Percentiles rank a stretch among this genome's conserved stretches.
Evolutionary conservation across 2,113 vertebrate species (phyloP).

Genomic region (Bubo bubo): DNA sequence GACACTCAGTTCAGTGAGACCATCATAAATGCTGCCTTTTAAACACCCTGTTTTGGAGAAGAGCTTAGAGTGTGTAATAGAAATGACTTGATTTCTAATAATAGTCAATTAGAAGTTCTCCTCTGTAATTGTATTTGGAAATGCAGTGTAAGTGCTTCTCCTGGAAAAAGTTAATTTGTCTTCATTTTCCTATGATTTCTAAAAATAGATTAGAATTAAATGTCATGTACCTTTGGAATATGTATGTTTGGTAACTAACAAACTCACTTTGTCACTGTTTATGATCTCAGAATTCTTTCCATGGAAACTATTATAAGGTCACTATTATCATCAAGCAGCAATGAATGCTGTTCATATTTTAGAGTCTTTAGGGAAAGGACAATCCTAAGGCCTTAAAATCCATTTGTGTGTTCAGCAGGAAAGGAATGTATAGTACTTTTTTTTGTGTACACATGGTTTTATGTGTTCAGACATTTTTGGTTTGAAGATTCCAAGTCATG

Average conservation of each 20-base stretch:
- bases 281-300: slow-evolving; percentile 79
- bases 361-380: slow-evolving; percentile 27
- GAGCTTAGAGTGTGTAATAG: neutral
- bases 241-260: slow-evolving; percentile 76
- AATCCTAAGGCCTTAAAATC: neutral
- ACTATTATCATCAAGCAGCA: slow-evolving; percentile 47
- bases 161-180: slow-evolving; percentile 65
- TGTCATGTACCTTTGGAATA: slow-evolving; percentile 80
- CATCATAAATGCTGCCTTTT: neutral
- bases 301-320: slow-evolving; percentile 76
- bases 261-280: slow-evolving; percentile 79
- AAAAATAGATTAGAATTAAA: slow-evolving; percentile 76
- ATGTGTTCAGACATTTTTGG: neutral
- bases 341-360: slow-evolving; percentile 65
- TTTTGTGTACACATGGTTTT: neutral
- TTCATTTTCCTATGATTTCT: slow-evolving; percentile 71
- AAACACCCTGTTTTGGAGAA: slow-evolving; percentile 1
- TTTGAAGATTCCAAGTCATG: neutral
- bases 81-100: slow-evolving; percentile 35
- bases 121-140: slow-evolving; percentile 54
- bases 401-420: neutral
- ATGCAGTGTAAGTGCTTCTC: slow-evolving; percentile 24
- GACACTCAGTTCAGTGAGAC: neutral
- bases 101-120: slow-evolving; percentile 31
- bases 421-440: neutral